Conservation (phyloP, 1,140 invertebrate genomes). For the Polypedilum pembai region DNA sequence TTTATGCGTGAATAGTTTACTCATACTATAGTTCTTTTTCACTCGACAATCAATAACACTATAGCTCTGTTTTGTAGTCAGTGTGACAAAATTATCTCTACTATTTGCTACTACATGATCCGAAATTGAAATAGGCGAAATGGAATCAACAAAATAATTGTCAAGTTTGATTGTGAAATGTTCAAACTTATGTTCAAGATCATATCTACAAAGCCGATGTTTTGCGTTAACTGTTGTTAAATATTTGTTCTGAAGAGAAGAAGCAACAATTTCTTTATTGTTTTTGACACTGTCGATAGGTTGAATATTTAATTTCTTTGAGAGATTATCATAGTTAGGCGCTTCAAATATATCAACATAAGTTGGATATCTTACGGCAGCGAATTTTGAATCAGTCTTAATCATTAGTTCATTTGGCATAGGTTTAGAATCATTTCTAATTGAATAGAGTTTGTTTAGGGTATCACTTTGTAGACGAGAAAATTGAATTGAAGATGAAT, state of each 20-base stretch:
- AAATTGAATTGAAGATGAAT: too few relatives aligned
- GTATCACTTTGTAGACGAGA: too few relatives aligned
- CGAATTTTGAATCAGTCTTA: too few relatives aligned
- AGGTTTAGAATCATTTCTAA: too few relatives aligned
- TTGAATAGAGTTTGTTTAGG: too few relatives aligned
- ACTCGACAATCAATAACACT: background rate
- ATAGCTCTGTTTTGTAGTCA: background rate
- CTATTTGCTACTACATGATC: background rate
- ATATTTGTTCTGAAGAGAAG: background rate
- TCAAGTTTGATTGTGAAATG: background rate
- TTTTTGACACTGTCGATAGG: background rate
- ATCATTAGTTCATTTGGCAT: too few relatives aligned
- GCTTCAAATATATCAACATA: too few relatives aligned
- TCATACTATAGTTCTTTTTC: background rate
- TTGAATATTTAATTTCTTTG: background rate
- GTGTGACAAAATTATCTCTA: background rate
- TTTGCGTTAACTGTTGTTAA: background rate
- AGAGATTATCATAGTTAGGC: too few relatives aligned
- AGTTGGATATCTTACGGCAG: too few relatives aligned
- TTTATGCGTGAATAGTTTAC: background rate
- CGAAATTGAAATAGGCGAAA: background rate
- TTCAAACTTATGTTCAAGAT: background rate
- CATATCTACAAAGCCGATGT: background rate
- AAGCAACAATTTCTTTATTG: background rate
- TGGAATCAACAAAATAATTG: background rate